phyloP scores from a whole-genome alignment of 2,113 vertebrate genomes.

The Cnemophilus loriae region DNA sequence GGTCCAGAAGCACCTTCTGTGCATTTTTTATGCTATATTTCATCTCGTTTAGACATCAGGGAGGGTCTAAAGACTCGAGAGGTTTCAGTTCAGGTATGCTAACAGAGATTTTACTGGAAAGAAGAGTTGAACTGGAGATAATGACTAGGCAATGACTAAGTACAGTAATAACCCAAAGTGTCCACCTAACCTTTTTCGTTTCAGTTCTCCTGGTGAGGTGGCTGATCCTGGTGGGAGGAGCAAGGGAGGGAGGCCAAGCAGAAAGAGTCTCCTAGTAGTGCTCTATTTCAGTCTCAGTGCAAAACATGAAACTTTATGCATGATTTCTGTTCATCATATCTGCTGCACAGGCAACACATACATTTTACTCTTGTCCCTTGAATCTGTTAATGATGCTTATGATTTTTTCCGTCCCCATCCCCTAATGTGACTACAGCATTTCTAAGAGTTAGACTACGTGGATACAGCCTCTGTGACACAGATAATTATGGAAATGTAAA shows the following conservation, averaged over 20 bases:
- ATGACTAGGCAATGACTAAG: neutral
- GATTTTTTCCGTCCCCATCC: accelerated
- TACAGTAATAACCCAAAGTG: neutral
- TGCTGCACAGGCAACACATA: neutral
- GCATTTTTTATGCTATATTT: neutral
- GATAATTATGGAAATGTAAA: neutral
- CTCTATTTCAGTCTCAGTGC: neutral
- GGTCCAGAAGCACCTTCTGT: neutral
- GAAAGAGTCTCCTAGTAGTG: neutral
- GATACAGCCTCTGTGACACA: neutral
- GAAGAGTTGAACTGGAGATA: neutral
- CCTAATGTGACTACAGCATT: neutral
- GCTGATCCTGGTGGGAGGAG: neutral
- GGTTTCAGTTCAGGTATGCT: neutral
- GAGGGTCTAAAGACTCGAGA: neutral
- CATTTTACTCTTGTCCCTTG: neutral
- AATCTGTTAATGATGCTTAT: neutral
- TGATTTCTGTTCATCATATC: neutral
- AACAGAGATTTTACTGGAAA: neutral
- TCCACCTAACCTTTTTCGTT: neutral
- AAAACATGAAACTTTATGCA: neutral
- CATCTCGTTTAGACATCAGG: accelerated
- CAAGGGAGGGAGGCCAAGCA: neutral
- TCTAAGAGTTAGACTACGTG: neutral
- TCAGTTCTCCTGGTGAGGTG: neutral